Base-by-base conservation (phyloP, 2,113 vertebrate genomes). In the Nyctibius bracteatus region DNA sequence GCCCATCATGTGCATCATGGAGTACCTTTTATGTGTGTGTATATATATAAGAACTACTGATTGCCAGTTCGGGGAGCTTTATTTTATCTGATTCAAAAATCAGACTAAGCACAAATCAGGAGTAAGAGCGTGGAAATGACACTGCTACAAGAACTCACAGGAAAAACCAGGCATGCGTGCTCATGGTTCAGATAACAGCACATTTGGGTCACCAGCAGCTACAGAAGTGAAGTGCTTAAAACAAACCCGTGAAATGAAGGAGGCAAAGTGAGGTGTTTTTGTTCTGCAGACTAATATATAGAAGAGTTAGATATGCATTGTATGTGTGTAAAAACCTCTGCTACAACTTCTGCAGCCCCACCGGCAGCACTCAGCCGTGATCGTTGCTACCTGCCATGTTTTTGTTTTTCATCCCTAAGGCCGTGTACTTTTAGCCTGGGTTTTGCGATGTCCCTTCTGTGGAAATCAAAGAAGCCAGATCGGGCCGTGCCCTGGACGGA, bases 361-460 rank as follows among this genome's bases (percentile, higher is more conserved):
- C 6, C 0, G 0, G 66, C 19, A 55, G 31, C 28, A 4, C 33
- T 30, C 65, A 9, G 55, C 46, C 19, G 9, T 1, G 6, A 1
- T 16, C 62, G 2, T 1, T 7, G 70, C 49, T 14, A 4, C 30
- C 35, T 47, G 78, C 54, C 9, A 0, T 10, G 24, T 27, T 3
- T 9, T 10, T 18, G 16, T 5, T 44, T 81, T 49, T 63, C 65
- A 28, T 14, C 59, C 21, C 0, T 2, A 5, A 16, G 31, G 43
- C 39, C 5, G 0, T 5, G 27, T 19, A 17, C 52, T 73, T 80
- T 31, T 39, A 52, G 27, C n/a, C 37, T 14, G 62, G 14, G 5
- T 31, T 77, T 49, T 27, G 67, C 1, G 1, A 18, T 7, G 49
- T 23, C 24, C 57, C 31, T 52, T 41, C 28, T 17, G 37, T 1